Percentiles rank a stretch among this genome's conserved stretches.
Evolutionary conservation across 2,888 invertebrate genomes (phyloP).

Genomic region (Anthophora plumipes): DNA sequence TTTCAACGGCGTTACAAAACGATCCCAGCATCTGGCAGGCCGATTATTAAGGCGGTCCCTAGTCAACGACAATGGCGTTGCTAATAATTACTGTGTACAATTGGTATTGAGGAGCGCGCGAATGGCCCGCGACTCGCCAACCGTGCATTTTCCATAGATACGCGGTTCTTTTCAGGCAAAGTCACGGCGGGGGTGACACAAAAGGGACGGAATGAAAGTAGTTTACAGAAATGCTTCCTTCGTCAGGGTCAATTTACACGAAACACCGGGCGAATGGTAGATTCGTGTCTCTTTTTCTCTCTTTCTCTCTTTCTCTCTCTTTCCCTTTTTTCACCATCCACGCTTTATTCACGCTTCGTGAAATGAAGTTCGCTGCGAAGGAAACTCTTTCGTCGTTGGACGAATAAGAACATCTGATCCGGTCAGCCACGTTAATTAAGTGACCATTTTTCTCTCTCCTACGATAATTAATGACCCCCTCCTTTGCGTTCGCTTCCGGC

Average conservation of each 20-base stretch:
- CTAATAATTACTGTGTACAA: slow-evolving; percentile 67
- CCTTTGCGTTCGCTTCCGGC: background rate
- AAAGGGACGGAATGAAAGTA: slow-evolving; percentile 57
- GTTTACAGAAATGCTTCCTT: slow-evolving; percentile 66
- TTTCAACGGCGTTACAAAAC: slow-evolving; percentile 46
- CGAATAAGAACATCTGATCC: slow-evolving; percentile 39
- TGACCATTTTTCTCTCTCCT: slow-evolving; percentile 17
- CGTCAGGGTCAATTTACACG: slow-evolving; percentile 69
- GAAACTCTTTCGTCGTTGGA: slow-evolving; percentile 35
- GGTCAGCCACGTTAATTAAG: slow-evolving; percentile 60
- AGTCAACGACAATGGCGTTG: slow-evolving; percentile 62
- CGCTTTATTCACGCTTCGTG: slow-evolving; percentile 44
- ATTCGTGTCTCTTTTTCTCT: slow-evolving; percentile 12
- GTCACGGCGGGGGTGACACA: slow-evolving; percentile 20
- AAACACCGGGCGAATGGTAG: slow-evolving; percentile 27
- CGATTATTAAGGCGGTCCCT: slow-evolving; percentile 53
- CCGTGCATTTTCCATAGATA: slow-evolving; percentile 58
- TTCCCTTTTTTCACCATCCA: no score
- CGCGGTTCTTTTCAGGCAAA: slow-evolving; percentile 44
- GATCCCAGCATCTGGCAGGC: slow-evolving; percentile 37
- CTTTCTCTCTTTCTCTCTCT: slow-evolving; percentile 24
- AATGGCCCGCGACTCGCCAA: slow-evolving; percentile 53
- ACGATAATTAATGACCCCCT: slow-evolving; percentile 57
- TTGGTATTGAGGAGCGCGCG: slow-evolving; percentile 54
- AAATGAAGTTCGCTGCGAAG: slow-evolving; percentile 41